Evolutionary conservation across 2,888 invertebrate species (phyloP), one percentile per base, ranked within the genome.

Genomic region (Ormyrus rosae): DNA sequence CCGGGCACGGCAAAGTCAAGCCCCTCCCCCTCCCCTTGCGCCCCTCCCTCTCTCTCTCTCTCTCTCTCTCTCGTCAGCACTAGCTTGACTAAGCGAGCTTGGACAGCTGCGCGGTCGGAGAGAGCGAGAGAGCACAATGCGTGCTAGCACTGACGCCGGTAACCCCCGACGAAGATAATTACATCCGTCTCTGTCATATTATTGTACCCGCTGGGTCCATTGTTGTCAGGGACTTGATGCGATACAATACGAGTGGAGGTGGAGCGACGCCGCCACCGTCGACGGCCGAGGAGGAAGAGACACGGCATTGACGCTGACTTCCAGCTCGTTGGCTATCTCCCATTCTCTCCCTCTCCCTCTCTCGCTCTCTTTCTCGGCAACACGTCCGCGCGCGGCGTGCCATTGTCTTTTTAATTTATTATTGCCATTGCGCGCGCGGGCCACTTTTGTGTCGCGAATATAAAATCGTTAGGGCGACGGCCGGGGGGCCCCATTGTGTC

Each of bases 121-220:
- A 50, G 48, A 11, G 60, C 5, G 11, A 13, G 64, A 64, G 34
- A 48, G 34, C 10, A 77, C 61, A 68, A 63, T 76, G 34, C 45
- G 19, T 6, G 48, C 45, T 6, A 6, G 71, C 77, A 56, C 81
- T 81, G 78, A 81, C 81, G 81, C 10, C 55, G 34, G 82, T 76
- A 78, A 75, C 75, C 71, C 53, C 83, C 80, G 78, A 79, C 83
- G 82, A 86, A 86, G 88, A 88, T 88, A 88, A 88, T 88, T 87
- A 86, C 87, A 86, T 88, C 87, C 86, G 87, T 87, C 86, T 86
- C 85, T 83, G 86, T 84, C 86, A 84, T 86, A 88, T 88, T 86
- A 87, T 88, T 87, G 88, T 87, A 84, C 83, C 84, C 69, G 55
- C 73, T 80, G 79, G 84, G 83, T 84, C 86, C 84, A 88, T 88